These are phyloP conservation scores for Pristionchus entomophagus DNA, from an alignment of 2,888 invertebrate species.

Conservation along the genomic window DNA sequence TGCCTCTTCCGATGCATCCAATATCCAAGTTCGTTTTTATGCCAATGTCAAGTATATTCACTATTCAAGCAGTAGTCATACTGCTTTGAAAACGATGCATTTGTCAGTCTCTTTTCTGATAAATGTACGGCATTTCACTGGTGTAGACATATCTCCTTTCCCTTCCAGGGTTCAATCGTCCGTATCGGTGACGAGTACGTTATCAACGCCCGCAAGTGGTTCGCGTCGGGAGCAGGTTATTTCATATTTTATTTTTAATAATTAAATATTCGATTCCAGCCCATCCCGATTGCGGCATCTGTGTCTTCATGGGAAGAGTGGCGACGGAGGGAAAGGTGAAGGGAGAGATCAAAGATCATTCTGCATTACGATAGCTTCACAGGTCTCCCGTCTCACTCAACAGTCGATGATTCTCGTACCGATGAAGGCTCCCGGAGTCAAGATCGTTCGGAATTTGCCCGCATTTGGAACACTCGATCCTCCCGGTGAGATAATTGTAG, in stretches of 20 bases:
- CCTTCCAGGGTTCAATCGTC: slow-evolving; percentile 75
- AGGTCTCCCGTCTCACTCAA: slow-evolving; percentile 76
- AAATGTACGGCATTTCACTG: too few relatives aligned
- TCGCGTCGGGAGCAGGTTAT: slow-evolving; percentile 77
- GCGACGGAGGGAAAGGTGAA: slow-evolving; percentile 51
- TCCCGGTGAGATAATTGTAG: slow-evolving; percentile 72
- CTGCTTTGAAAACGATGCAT: not conserved
- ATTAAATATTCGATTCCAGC: slow-evolving; percentile 50
- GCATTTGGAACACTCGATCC: slow-evolving; percentile 78
- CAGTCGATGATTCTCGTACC: slow-evolving; percentile 79
- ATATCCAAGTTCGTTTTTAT: slow-evolving; percentile 77
- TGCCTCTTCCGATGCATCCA: slow-evolving; percentile 78
- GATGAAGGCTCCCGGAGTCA: slow-evolving; percentile 78
- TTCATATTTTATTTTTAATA: too few relatives aligned
- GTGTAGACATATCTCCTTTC: too few relatives aligned
- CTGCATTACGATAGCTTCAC: not conserved
- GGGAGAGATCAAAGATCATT: not conserved
- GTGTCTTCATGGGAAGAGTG: slow-evolving; percentile 79
- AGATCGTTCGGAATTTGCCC: slow-evolving; percentile 77
- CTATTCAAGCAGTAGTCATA: not conserved
- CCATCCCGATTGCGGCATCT: slow-evolving; percentile 77
- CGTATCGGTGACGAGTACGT: slow-evolving; percentile 77
- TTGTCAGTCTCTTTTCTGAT: too few relatives aligned
- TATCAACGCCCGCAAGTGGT: slow-evolving; percentile 79
- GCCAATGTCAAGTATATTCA: too few relatives aligned